phyloP scores from a whole-genome alignment of 2,113 vertebrate genomes.

The Hypocryptadius cinnamomeus region DNA sequence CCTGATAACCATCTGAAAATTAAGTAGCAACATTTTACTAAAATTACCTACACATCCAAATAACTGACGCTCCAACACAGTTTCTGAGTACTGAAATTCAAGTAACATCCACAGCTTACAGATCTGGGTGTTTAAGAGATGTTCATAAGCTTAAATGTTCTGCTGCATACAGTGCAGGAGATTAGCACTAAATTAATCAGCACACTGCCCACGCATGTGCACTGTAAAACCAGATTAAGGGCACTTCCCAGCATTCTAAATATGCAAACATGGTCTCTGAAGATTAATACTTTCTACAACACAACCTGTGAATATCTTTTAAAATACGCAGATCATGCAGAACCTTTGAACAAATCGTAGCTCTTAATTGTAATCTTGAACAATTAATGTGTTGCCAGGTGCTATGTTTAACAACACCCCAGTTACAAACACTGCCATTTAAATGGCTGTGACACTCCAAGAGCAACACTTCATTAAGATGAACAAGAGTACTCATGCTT shows the following conservation, averaged over 20 bases:
- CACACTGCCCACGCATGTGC: fast-evolving
- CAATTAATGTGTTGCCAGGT: not conserved
- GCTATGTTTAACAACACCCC: not conserved
- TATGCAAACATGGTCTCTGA: not conserved
- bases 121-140: not conserved
- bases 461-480: not conserved
- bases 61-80: not conserved
- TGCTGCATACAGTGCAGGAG: not conserved
- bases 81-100: not conserved
- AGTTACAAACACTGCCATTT: not conserved
- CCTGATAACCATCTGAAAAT: conserved; percentile 85
- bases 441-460: not conserved
- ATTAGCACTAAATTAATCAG: not conserved
- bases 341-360: not conserved
- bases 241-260: not conserved
- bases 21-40: conserved; percentile 6
- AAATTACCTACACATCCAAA: not conserved
- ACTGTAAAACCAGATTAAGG: not conserved
- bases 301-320: not conserved
- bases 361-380: not conserved
- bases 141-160: not conserved
- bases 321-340: not conserved
- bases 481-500: not conserved
- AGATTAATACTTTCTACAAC: not conserved
- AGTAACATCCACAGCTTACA: not conserved